Conservation (phyloP, 2,113 vertebrate genomes). For the Pedetes capensis region DNA sequence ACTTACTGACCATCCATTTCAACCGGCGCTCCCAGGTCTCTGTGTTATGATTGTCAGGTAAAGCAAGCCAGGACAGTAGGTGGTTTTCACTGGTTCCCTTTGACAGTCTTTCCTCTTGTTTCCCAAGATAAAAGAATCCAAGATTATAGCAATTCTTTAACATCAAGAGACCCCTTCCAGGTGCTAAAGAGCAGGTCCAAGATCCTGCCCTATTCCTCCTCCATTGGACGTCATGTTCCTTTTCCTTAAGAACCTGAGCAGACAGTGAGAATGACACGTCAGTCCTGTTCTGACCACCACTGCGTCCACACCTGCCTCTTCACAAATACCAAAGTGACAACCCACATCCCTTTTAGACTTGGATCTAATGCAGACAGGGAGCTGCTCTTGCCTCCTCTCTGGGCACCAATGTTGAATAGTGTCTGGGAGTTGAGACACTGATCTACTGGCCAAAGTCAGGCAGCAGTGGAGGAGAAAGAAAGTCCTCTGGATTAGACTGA, state of each 20-base stretch:
- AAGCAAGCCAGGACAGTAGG: background rate
- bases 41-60: background rate
- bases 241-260: background rate
- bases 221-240: background rate
- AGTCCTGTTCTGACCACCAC: too few relatives aligned
- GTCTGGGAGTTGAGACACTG: background rate
- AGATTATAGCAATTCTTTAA: background rate
- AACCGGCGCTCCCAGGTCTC: background rate
- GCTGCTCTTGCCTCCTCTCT: background rate
- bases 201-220: background rate
- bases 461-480: background rate
- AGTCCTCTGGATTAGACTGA: too few relatives aligned
- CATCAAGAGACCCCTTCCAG: background rate
- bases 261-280: background rate
- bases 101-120: background rate
- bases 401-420: fast-evolving
- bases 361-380: too few relatives aligned
- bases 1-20: conserved; percentile 25
- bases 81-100: background rate
- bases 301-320: background rate
- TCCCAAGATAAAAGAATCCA: background rate
- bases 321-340: background rate
- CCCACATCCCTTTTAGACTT: background rate
- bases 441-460: background rate
- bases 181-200: background rate